phyloP scores from a whole-genome alignment of 2,113 vertebrate genomes.

The Dendropsophus ebraccatus region DNA sequence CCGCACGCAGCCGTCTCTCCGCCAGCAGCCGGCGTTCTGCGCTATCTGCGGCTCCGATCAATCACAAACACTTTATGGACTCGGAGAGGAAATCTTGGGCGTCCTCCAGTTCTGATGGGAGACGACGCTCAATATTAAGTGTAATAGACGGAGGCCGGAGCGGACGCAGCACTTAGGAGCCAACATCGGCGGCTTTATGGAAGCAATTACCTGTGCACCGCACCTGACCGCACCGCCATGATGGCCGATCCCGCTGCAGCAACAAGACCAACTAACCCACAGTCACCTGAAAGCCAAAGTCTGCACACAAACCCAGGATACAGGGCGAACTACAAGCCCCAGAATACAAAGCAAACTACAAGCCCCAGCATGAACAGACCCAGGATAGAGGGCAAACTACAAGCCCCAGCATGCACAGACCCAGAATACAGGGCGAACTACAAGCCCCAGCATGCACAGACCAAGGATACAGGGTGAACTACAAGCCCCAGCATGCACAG shows the following conservation, averaged over 20 bases:
- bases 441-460: no score
- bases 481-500: no score
- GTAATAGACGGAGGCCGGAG: not conserved
- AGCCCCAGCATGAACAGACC: no score
- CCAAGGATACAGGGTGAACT: no score
- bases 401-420: no score
- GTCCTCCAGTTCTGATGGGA: slow-evolving; percentile 8
- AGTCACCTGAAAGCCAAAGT: not conserved
- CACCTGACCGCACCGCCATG: not conserved
- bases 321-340: no score
- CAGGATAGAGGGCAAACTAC: no score
- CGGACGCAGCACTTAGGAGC: slow-evolving; percentile 9
- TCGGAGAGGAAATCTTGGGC: slow-evolving; percentile 6
- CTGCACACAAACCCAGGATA: no score
- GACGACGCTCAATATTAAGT: slow-evolving; percentile 42
- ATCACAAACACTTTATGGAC: slow-evolving; percentile 35
- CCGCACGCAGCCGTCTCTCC: not conserved
- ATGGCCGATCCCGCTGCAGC: not conserved
- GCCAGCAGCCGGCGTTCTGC: not conserved
- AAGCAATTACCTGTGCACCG: slow-evolving; percentile 5
- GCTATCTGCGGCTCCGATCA: slow-evolving; percentile 21
- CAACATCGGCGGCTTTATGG: not conserved
- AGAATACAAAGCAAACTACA: no score
- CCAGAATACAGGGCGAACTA: no score
- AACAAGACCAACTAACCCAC: no score